A percentile compares a stretch with the other conserved stretches of the same genome.
phyloP scores from a whole-genome alignment of 1,140 invertebrate species.

The Mamestra configurata region DNA sequence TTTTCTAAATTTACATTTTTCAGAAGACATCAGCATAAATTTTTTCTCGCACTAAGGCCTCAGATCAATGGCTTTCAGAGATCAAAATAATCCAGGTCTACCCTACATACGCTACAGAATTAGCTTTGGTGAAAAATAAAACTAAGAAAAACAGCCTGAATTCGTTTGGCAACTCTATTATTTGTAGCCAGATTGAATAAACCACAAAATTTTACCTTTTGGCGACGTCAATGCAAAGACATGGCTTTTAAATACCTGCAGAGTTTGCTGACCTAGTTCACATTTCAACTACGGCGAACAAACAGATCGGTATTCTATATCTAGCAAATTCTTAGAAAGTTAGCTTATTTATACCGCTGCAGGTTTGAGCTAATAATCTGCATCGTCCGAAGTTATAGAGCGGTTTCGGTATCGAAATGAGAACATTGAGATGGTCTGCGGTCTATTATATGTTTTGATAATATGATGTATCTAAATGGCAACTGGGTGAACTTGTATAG shows the following conservation, averaged over 20 bases:
- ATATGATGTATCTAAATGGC: too few species aligned
- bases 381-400: neutral
- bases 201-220: conserved; percentile 17
- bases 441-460: too few species aligned
- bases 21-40: too few species aligned
- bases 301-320: conserved; percentile 41
- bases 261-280: conserved; percentile 39
- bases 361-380: neutral
- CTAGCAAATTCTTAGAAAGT: conserved; percentile 12
- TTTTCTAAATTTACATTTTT: too few species aligned
- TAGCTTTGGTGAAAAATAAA: neutral
- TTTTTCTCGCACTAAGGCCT: too few species aligned
- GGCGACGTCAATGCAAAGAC: conserved; percentile 35
- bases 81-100: too few species aligned
- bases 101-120: neutral
- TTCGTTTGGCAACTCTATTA: neutral
- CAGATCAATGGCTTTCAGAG: too few species aligned
- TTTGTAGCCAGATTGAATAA: conserved; percentile 15
- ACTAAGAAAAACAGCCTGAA: neutral
- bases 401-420: neutral
- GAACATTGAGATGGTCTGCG: neutral
- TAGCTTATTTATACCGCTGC: conserved; percentile 6
- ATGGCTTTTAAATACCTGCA: conserved; percentile 38
- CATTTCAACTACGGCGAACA: conserved; percentile 37
- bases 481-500: too few species aligned